A percentile compares a stretch with the other conserved stretches of the same genome.
Evolutionary conservation across 2,113 vertebrate species (phyloP).

Genomic region (Psittacus erithacus): DNA sequence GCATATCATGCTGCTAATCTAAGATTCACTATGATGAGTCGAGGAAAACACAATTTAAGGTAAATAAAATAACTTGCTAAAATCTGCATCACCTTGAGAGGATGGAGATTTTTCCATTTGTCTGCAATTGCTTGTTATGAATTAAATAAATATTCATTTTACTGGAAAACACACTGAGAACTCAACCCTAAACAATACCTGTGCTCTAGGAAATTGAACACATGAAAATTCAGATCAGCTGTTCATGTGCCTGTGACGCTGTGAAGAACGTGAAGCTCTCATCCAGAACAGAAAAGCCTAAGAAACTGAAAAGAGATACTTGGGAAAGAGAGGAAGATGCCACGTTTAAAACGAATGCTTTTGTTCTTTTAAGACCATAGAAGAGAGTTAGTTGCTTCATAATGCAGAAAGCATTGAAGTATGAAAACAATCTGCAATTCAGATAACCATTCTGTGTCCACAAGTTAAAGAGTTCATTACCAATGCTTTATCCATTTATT

Average conservation of each 20-base stretch:
- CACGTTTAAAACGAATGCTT: not conserved
- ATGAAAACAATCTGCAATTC: constrained; percentile 21
- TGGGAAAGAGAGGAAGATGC: not conserved
- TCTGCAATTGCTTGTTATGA: not conserved
- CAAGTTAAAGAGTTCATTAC: constrained; percentile 55
- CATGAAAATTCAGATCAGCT: not conserved
- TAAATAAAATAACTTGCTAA: not conserved
- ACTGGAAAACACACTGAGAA: not conserved
- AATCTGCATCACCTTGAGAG: not conserved
- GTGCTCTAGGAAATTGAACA: not conserved
- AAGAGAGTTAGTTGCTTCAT: constrained; percentile 11
- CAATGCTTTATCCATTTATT: constrained; percentile 51
- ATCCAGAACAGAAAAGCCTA: not conserved
- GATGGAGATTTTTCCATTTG: not conserved
- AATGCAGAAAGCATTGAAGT: constrained; percentile 23
- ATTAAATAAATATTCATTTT: not conserved
- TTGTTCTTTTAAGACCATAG: not conserved
- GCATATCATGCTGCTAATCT: not conserved
- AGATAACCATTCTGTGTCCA: constrained; percentile 13
- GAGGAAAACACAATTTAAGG: not conserved
- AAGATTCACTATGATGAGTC: not conserved
- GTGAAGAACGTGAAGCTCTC: not conserved
- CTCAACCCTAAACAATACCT: not conserved
- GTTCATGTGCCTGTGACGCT: not conserved
- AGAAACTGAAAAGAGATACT: not conserved